Base-by-base conservation (phyloP, 1,140 invertebrate species). In the Latrodectus geometricus region DNA sequence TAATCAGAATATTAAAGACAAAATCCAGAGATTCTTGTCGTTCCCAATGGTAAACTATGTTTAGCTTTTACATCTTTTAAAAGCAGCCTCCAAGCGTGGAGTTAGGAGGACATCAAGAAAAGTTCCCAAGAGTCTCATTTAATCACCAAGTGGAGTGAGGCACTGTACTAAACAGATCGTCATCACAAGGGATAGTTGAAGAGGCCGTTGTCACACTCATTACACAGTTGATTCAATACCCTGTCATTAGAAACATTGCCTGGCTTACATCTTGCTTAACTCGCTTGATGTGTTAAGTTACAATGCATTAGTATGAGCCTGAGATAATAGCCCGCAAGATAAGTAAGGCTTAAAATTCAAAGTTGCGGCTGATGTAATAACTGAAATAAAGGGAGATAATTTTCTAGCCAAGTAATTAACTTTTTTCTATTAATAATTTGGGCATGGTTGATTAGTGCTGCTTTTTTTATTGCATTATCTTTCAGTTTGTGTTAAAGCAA, bases 221-320 rank as follows among this genome's bases (percentile, higher is more conserved):
- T 80, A 80, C 50, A 61, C 48, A 80, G 66, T 80, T 80, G 65
- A 80, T 80, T 80, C 78, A 80, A 80, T 80, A 80, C 66, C 77
- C 77, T 79, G 77, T 79, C 78, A 70, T 80, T 80, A 80, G 11
- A 48, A 79, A 52, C 35, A 52, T 69, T 49, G 66, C 65, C 69
- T 52, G 49, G 50, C 49, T 80, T 79, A 69, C 49, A 79, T 79
- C 77, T 79, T 80, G 78, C 78, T 80, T 80, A 80, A 66, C n/a
- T 52, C 65, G 20, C 66, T n/a, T 69, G 66, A 70, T 21, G 35
- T 21, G 49, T 12, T 80, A 52, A 70, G 61, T 66, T 78, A 78
- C 61, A 78, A 65, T 21, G 8, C 23, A 78, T 78, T 78, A 78
- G 76, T 49, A 17, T 65, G 56, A 66, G 17, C 15, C 17, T 15